These are phyloP conservation scores for Sarcoramphus papa DNA, from an alignment of 2,797 vertebrate genomes.

Conservation along the genomic window DNA sequence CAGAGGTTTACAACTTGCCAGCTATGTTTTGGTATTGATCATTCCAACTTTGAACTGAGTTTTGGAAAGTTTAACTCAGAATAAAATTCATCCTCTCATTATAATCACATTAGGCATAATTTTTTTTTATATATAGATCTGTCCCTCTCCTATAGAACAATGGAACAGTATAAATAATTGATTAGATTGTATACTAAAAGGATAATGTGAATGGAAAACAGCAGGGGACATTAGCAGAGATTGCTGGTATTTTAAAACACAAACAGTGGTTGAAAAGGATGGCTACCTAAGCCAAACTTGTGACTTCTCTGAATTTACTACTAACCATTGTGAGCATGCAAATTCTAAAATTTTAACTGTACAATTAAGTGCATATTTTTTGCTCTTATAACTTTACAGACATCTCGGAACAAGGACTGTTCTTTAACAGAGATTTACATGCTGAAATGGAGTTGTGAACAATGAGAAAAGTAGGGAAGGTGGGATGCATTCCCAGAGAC, in stretches of 20 bases:
- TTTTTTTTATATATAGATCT: background rate
- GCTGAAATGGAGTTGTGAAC: background rate
- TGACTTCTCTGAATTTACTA: background rate
- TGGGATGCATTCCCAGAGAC: background rate
- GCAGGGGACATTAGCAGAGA: background rate
- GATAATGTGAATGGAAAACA: background rate
- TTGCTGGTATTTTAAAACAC: background rate
- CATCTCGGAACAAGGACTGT: background rate
- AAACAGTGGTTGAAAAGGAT: background rate
- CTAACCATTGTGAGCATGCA: background rate
- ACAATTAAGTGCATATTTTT: background rate
- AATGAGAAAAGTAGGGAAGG: background rate
- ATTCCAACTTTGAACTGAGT: background rate
- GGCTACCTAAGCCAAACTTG: background rate
- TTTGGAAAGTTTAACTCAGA: background rate
- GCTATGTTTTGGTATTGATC: background rate
- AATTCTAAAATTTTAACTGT: background rate
- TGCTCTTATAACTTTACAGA: background rate
- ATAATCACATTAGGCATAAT: background rate
- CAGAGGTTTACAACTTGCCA: background rate
- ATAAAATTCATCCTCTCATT: background rate
- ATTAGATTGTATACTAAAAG: background rate
- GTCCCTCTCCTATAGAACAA: background rate
- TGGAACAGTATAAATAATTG: background rate
- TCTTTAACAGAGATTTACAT: background rate